Conservation (phyloP, 1,140 invertebrate species). For the Charaxes varanes region DNA sequence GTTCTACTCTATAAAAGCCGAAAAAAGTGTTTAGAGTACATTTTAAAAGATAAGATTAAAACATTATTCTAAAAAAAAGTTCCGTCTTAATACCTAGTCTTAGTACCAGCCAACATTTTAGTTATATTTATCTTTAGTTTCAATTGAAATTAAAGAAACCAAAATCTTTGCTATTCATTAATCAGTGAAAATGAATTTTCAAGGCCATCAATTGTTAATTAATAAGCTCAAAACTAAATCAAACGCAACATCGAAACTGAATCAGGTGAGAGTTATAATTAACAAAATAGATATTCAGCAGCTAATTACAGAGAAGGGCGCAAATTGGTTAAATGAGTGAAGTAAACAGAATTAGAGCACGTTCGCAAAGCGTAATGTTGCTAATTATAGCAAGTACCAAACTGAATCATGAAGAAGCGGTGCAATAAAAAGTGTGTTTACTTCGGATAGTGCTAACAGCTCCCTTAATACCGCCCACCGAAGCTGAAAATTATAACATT, state of each 20-base stretch:
- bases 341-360: slow-evolving; percentile 40
- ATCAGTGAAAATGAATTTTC: no score
- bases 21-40: no score
- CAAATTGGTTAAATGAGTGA: slow-evolving; percentile 45
- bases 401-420: slow-evolving; percentile 28
- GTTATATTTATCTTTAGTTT: no score
- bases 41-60: no score
- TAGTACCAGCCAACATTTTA: no score
- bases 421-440: slow-evolving; percentile 66
- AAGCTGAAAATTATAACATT: slow-evolving; percentile 62
- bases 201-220: no score
- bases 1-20: no score
- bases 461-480: slow-evolving; percentile 67
- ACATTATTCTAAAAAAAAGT: no score
- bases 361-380: slow-evolving; percentile 37
- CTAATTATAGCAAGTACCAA: slow-evolving; percentile 45
- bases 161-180: no score
- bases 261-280: slow-evolving; percentile 9
- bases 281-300: slow-evolving; percentile 20
- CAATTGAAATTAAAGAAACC: no score
- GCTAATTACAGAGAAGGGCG: slow-evolving; percentile 21
- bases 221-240: neutral
- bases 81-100: no score
- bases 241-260: neutral
- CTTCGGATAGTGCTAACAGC: slow-evolving; percentile 59